Evolutionary conservation across 2,113 vertebrate genomes (phyloP).

Genomic region (Cichladusa arquata): DNA sequence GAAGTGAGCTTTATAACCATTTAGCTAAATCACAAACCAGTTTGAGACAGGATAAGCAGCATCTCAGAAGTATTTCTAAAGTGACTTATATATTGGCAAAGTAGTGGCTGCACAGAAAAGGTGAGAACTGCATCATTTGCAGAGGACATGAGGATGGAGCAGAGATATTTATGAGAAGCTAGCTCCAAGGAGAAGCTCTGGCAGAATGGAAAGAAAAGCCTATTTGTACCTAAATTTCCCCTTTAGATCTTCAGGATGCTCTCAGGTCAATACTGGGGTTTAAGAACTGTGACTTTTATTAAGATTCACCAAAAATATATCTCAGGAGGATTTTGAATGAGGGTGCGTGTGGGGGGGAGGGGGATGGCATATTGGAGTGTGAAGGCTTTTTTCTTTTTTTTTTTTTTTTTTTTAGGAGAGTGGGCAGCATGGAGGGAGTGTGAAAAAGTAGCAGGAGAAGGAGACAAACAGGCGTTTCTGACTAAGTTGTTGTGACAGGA

Average conservation of each 20-base stretch:
- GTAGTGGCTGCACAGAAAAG: background rate
- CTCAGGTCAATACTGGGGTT: background rate
- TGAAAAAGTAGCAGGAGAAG: slow-evolving; percentile 26
- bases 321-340: slow-evolving; percentile 34
- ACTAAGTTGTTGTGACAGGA: slow-evolving; percentile 39
- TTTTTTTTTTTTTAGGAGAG: background rate
- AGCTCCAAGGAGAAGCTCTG: background rate
- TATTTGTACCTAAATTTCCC: background rate
- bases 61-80: background rate
- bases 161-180: background rate
- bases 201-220: background rate
- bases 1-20: background rate
- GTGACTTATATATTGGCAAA: background rate
- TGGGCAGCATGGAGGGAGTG: slow-evolving; percentile 49
- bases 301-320: background rate
- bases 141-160: background rate
- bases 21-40: background rate
- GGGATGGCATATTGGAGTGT: slow-evolving; percentile 28
- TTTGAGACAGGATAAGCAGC: background rate
- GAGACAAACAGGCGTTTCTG: slow-evolving; percentile 34
- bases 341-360: background rate
- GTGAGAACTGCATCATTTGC: background rate
- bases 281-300: slow-evolving; percentile 1
- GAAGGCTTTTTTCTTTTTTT: background rate
- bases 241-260: background rate